Evolutionary conservation across 2,113 vertebrate genomes (phyloP).

Genomic region (Rhinolophus sinicus): DNA sequence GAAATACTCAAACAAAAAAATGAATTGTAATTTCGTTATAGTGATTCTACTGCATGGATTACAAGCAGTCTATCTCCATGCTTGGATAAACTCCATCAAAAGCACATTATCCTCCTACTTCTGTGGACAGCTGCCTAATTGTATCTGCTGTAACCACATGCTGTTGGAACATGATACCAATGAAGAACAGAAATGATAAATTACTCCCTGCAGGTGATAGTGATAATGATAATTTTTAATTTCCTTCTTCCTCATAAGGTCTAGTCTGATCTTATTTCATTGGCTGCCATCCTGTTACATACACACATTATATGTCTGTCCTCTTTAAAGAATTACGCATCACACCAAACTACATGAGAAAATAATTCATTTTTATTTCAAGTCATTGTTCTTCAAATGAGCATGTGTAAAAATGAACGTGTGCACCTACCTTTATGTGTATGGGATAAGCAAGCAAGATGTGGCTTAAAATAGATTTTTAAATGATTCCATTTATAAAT

Average conservation of each 20-base stretch:
- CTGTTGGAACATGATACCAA: slow-evolving; percentile 92
- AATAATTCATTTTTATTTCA: slow-evolving; percentile 47
- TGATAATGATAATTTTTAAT: slow-evolving; percentile 97
- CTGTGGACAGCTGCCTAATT: slow-evolving; percentile 93
- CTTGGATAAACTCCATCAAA: slow-evolving; percentile 99
- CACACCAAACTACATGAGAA: slow-evolving; percentile 28
- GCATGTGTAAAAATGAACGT: slow-evolving; percentile 43
- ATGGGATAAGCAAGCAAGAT: slow-evolving; percentile 18
- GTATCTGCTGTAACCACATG: slow-evolving; percentile 94
- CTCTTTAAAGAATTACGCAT: slow-evolving; percentile 53
- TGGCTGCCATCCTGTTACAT: slow-evolving; percentile 75
- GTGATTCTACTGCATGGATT: slow-evolving; percentile 84
- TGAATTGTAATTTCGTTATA: slow-evolving; percentile 79
- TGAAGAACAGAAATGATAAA: slow-evolving; percentile 95
- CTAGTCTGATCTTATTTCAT: slow-evolving; percentile 76
- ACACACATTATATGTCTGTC: slow-evolving; percentile 50
- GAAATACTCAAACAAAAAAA: slow-evolving; percentile 74
- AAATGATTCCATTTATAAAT: slow-evolving; percentile 4
- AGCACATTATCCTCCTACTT: slow-evolving; percentile 94
- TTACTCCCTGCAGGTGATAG: slow-evolving; percentile 95
- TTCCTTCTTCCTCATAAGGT: slow-evolving; percentile 86
- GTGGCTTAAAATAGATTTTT: background rate
- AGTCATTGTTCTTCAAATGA: slow-evolving; percentile 30
- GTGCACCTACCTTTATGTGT: background rate
- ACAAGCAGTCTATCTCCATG: slow-evolving; percentile 93